Percentiles rank a stretch among this genome's conserved stretches.
phyloP scores from a whole-genome alignment of 2,888 invertebrate species.

The Ormyrus nitidulus region DNA sequence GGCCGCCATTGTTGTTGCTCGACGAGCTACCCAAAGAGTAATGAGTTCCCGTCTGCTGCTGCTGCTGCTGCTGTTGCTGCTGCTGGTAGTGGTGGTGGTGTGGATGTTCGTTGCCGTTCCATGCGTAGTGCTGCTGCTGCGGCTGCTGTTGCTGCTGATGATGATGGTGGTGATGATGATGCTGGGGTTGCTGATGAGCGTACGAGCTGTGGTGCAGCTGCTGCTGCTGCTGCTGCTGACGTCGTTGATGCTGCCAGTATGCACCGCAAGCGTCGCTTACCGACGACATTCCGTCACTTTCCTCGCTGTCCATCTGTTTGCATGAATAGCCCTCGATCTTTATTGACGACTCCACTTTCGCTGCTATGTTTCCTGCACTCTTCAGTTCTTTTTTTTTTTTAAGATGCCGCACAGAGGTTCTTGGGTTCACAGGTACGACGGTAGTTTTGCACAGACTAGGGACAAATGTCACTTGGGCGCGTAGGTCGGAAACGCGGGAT shows the following conservation, averaged over 20 bases:
- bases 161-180: constrained; percentile 57
- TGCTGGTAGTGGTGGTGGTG: constrained; percentile 57
- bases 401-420: no score
- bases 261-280: constrained; percentile 60
- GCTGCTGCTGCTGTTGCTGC: constrained; percentile 50
- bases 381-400: not conserved
- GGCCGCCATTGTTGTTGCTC: constrained; percentile 35
- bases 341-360: not conserved
- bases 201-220: constrained; percentile 58
- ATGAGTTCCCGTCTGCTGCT: constrained; percentile 7
- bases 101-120: constrained; percentile 44
- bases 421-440: no score
- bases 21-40: constrained; percentile 26
- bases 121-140: constrained; percentile 58
- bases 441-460: no score
- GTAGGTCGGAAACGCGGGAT: not conserved
- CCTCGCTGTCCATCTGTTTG: constrained; percentile 65
- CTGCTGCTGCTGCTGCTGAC: constrained; percentile 62
- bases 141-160: constrained; percentile 55
- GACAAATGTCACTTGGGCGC: no score
- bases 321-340: constrained; percentile 33
- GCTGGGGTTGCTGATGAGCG: constrained; percentile 38
- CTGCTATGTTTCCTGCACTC: not conserved
- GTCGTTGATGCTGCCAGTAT: constrained; percentile 71
- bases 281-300: constrained; percentile 62